A percentile compares a stretch with the other conserved stretches of the same genome.
These are phyloP conservation scores for Sarcophaga caerulescens DNA, from an alignment of 2,888 invertebrate species.

Conservation along the genomic window DNA sequence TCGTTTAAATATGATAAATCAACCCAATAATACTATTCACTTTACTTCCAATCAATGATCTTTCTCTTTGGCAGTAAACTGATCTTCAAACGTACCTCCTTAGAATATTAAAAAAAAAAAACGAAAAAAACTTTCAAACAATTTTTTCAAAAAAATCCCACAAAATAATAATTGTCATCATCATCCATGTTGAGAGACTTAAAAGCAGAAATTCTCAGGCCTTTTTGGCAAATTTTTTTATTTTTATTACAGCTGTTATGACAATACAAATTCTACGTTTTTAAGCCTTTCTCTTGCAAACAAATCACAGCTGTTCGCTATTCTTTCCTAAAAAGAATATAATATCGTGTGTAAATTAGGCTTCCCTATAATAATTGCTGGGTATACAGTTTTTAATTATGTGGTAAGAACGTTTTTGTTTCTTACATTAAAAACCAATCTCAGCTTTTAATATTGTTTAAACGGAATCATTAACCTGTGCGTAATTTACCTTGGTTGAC, in stretches of 20 bases:
- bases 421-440: constrained; percentile 28
- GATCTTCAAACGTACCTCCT: constrained; percentile 46
- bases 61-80: constrained; percentile 46
- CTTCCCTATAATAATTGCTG: constrained; percentile 52
- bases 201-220: constrained; percentile 56
- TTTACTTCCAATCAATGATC: constrained; percentile 59
- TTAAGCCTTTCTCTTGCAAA: constrained; percentile 23
- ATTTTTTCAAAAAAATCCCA: constrained; percentile 45
- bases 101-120: constrained; percentile 14
- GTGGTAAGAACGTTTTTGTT: constrained; percentile 37
- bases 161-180: constrained; percentile 41
- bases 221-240: constrained; percentile 22
- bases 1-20: constrained; percentile 63
- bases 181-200: background rate
- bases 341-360: constrained; percentile 20
- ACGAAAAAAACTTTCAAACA: constrained; percentile 41
- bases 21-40: constrained; percentile 37
- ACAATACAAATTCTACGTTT: constrained; percentile 18
- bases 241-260: constrained; percentile 56
- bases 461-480: constrained; percentile 28
- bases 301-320: constrained; percentile 58
- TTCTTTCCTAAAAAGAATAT: background rate
- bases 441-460: background rate
- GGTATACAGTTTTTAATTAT: constrained; percentile 51
- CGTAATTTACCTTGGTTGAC: constrained; percentile 44